These are phyloP conservation scores for Tethea ocularis DNA, from an alignment of 2,888 invertebrate species.

Conservation along the genomic window DNA sequence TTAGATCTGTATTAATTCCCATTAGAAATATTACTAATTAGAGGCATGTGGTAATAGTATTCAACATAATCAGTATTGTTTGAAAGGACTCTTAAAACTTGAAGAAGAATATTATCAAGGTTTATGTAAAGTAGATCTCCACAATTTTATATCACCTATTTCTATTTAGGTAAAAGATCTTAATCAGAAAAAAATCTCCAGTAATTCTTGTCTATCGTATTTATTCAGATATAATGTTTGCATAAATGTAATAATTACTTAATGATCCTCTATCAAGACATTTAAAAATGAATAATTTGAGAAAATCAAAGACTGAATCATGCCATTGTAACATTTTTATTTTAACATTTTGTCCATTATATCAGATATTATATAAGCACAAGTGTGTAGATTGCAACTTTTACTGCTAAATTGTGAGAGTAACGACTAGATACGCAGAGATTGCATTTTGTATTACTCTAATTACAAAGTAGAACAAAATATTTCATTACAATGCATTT, in stretches of 20 bases:
- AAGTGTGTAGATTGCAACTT: conserved; percentile 55
- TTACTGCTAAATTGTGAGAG: conserved; percentile 45
- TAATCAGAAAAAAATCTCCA: too few relatives aligned
- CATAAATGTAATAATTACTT: too few relatives aligned
- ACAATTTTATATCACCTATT: background rate
- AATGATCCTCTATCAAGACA: conserved; percentile 40
- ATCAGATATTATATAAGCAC: conserved; percentile 52
- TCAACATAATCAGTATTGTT: conserved; percentile 15
- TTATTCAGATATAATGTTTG: too few relatives aligned
- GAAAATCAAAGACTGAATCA: conserved; percentile 78
- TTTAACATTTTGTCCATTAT: conserved; percentile 57
- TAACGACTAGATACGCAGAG: conserved; percentile 71
- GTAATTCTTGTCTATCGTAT: too few relatives aligned
- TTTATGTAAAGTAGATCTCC: conserved; percentile 3
- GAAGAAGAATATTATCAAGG: conserved; percentile 5
- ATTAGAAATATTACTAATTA: conserved; percentile 11
- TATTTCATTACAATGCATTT: conserved; percentile 49
- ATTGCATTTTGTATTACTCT: conserved; percentile 55
- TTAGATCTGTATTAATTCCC: conserved; percentile 15
- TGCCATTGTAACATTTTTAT: conserved; percentile 71
- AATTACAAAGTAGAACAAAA: conserved; percentile 31
- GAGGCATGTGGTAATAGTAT: conserved; percentile 20
- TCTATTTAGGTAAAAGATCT: background rate
- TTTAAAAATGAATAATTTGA: conserved; percentile 28
- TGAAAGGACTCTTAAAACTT: conserved; percentile 10